phyloP scores from a whole-genome alignment of 2,797 vertebrate species.

The Poeciliopsis paucimaculata region DNA sequence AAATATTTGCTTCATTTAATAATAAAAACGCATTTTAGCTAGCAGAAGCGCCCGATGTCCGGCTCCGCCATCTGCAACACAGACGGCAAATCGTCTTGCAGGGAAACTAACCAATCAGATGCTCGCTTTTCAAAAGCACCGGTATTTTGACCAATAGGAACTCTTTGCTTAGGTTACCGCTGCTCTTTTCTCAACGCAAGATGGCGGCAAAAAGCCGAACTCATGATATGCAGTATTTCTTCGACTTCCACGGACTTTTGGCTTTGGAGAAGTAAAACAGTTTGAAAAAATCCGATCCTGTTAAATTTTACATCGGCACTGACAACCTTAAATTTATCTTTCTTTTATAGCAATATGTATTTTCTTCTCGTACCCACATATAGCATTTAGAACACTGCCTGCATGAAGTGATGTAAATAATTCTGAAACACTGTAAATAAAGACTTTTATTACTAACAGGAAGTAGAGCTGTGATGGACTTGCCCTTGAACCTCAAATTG shows the following conservation, averaged over 20 bases:
- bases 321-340: not conserved
- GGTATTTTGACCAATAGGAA: slow-evolving; percentile 68
- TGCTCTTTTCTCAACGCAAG: slow-evolving; percentile 38
- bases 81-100: slow-evolving; percentile 61
- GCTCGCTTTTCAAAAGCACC: slow-evolving; percentile 57
- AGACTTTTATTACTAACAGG: slow-evolving; percentile 12
- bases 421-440: slow-evolving; percentile 2
- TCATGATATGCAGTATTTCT: not conserved
- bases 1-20: slow-evolving; percentile 74
- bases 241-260: not conserved
- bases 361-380: not conserved
- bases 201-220: slow-evolving; percentile 43
- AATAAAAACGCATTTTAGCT: slow-evolving; percentile 75
- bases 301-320: not conserved
- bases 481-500: slow-evolving; percentile 11
- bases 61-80: slow-evolving; percentile 73
- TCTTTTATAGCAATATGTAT: not conserved
- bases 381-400: not conserved
- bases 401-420: not conserved
- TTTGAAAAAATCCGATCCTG: not conserved
- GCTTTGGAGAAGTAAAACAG: not conserved
- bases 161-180: not conserved
- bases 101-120: slow-evolving; percentile 72
- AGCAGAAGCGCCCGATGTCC: slow-evolving; percentile 66
- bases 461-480: not conserved